phyloP scores from a whole-genome alignment of 2,113 vertebrate genomes.

The Myrmecophaga tridactyla region DNA sequence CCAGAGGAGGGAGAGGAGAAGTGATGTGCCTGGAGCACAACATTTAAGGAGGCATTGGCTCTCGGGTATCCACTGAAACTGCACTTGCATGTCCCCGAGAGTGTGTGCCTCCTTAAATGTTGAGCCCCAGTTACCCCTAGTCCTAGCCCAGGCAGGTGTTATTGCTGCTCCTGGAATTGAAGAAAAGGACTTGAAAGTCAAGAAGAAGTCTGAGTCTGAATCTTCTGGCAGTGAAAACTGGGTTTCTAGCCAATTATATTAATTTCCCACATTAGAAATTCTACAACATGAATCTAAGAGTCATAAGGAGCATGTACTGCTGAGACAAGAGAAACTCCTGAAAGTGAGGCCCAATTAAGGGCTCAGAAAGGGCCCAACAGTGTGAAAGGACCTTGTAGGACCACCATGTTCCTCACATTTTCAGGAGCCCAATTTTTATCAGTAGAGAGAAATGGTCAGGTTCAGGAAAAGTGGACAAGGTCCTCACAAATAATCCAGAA shows the following conservation, averaged over 20 bases:
- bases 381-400: not conserved
- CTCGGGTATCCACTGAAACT: not conserved
- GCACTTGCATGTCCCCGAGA: not conserved
- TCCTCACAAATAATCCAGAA: slow-evolving; percentile 22
- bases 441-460: not conserved
- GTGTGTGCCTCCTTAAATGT: not conserved
- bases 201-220: not conserved
- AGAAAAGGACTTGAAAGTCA: not conserved
- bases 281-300: slow-evolving; percentile 28
- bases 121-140: no score
- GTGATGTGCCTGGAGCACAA: not conserved
- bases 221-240: not conserved
- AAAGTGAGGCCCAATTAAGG: not conserved
- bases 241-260: not conserved
- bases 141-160: not conserved
- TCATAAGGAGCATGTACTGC: not conserved
- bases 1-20: not conserved
- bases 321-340: not conserved
- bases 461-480: not conserved
- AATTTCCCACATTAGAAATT: not conserved
- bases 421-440: not conserved
- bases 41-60: not conserved
- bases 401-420: not conserved
- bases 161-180: not conserved
- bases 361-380: not conserved